phyloP scores from a whole-genome alignment of 2,113 vertebrate species.

The Hyaena hyaena region DNA sequence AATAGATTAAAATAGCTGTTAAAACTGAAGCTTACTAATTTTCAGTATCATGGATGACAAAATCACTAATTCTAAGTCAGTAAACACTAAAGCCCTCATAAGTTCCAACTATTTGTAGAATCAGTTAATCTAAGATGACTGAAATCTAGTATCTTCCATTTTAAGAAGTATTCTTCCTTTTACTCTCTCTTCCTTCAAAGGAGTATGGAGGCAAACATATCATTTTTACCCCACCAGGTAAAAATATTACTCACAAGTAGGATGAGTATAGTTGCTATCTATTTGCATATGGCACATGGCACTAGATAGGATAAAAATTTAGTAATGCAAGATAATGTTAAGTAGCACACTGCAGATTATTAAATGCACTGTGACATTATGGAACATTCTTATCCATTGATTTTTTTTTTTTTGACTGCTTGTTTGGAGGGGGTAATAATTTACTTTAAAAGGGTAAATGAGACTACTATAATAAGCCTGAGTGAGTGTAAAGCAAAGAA shows the following conservation, averaged over 20 bases:
- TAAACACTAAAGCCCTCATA: not conserved
- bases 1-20: conserved; percentile 11
- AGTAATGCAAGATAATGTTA: not conserved
- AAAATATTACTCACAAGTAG: not conserved
- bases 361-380: not conserved
- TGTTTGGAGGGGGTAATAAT: not conserved
- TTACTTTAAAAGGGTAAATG: conserved; percentile 38
- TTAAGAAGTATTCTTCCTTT: conserved; percentile 30
- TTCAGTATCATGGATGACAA: conserved; percentile 4
- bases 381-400: not conserved
- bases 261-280: not conserved
- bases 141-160: not conserved
- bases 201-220: not conserved
- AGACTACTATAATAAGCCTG: not conserved
- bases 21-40: conserved; percentile 36
- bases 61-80: not conserved
- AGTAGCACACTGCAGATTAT: not conserved
- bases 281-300: not conserved
- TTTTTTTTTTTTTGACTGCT: not conserved
- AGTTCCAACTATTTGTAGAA: not conserved
- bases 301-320: not conserved
- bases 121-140: not conserved
- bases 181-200: conserved; percentile 9
- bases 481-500: not conserved
- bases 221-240: not conserved